Percentiles rank a stretch among this genome's conserved stretches.
Conservation (phyloP, 2,797 vertebrate species). For the Moxostoma hubbsi region DNA sequence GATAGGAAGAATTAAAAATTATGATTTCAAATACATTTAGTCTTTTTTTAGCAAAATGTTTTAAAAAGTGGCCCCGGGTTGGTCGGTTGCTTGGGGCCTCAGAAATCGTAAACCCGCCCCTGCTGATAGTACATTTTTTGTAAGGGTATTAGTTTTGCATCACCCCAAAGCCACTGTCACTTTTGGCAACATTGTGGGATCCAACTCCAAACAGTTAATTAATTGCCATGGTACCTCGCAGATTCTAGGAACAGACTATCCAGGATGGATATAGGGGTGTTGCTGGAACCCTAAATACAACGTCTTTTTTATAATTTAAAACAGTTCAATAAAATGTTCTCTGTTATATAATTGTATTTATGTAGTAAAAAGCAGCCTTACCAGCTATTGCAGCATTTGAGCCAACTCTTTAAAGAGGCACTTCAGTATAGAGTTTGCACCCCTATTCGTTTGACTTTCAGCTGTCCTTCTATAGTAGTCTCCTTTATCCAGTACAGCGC, state of each 20-base stretch:
- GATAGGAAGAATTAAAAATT: too few relatives aligned
- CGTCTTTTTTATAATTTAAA: background rate
- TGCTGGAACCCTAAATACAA: background rate
- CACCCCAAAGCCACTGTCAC: background rate
- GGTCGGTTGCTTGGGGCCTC: too few relatives aligned
- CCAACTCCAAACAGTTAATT: conserved; percentile 63
- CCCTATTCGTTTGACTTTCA: conserved; percentile 61
- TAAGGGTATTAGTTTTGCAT: background rate
- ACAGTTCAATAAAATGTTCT: background rate
- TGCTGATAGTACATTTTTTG: background rate
- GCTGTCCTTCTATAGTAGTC: conserved; percentile 63
- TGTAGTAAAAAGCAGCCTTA: background rate
- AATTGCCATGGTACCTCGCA: conserved; percentile 70
- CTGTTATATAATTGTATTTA: background rate
- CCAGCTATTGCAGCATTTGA: accelerated
- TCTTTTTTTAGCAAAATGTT: too few relatives aligned
- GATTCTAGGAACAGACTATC: conserved; percentile 55
- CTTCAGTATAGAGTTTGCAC: conserved; percentile 10
- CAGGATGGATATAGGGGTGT: conserved; percentile 37
- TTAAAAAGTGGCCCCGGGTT: too few relatives aligned
- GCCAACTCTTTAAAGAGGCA: background rate
- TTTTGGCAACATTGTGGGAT: conserved; percentile 13
- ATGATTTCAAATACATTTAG: too few relatives aligned
- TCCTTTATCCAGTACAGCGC: conserved; percentile 66
- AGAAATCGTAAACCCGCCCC: too few relatives aligned